Evolutionary conservation across 1,140 invertebrate species (phyloP).

Genomic region (Drosophila rufa): DNA sequence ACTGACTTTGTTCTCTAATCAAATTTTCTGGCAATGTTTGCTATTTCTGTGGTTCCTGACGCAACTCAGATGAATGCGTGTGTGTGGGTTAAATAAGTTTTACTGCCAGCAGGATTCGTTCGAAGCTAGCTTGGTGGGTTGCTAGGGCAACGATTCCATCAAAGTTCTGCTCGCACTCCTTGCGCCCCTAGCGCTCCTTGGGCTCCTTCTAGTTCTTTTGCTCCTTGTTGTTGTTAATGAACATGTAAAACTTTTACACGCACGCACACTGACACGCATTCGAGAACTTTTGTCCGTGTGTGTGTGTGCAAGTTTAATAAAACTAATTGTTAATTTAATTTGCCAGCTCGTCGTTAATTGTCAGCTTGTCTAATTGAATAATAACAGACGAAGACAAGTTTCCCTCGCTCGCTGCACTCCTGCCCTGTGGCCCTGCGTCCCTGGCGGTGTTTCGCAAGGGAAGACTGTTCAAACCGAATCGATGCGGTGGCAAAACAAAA

Average conservation of each 20-base stretch:
- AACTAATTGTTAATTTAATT: slow-evolving; percentile 85
- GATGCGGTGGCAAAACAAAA: slow-evolving; percentile 48
- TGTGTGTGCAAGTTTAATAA: slow-evolving; percentile 76
- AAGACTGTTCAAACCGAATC: slow-evolving; percentile 35
- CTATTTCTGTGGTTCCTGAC: slow-evolving; percentile 50
- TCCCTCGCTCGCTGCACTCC: slow-evolving; percentile 5
- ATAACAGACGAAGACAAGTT: slow-evolving; percentile 71
- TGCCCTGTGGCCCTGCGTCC: slow-evolving; percentile 4
- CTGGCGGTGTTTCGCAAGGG: slow-evolving; percentile 1
- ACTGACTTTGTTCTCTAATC: slow-evolving; percentile 58
- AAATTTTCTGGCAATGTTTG: slow-evolving; percentile 73
- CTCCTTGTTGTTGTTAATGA: slow-evolving; percentile 70
- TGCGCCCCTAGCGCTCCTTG: not conserved
- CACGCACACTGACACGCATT: slow-evolving; percentile 24
- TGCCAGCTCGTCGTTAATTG: slow-evolving; percentile 82
- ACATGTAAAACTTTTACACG: slow-evolving; percentile 76
- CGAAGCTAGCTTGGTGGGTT: slow-evolving; percentile 24
- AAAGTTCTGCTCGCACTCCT: slow-evolving; percentile 55
- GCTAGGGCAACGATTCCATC: slow-evolving; percentile 65
- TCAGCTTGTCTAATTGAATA: slow-evolving; percentile 83
- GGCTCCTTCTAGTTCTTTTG: slow-evolving; percentile 1
- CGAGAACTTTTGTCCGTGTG: slow-evolving; percentile 51
- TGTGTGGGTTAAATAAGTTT: slow-evolving; percentile 61
- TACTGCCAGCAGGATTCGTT: slow-evolving; percentile 51
- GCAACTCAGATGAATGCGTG: slow-evolving; percentile 14